These are phyloP conservation scores for Plebejus anna DNA, from an alignment of 2,888 invertebrate genomes.

Conservation along the genomic window DNA sequence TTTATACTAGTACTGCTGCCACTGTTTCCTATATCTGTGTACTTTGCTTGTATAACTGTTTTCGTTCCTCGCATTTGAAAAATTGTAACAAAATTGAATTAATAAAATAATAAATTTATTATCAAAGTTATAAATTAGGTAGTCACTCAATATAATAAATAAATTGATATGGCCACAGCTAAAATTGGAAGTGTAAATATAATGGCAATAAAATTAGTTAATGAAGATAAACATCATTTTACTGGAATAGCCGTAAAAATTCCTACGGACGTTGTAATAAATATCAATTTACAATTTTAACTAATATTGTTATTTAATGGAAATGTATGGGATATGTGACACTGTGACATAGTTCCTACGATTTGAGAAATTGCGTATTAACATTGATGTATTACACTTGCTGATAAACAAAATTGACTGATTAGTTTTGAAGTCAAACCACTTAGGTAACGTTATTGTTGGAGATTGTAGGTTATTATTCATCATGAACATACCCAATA, in stretches of 20 bases:
- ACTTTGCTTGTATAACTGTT: too few relatives aligned
- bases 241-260: slow-evolving; percentile 24
- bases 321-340: slow-evolving; percentile 10
- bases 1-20: too few relatives aligned
- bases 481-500: not conserved
- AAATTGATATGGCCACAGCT: slow-evolving; percentile 17
- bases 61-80: too few relatives aligned
- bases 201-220: slow-evolving; percentile 14
- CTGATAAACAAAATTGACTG: not conserved
- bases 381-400: not conserved
- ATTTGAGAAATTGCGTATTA: slow-evolving; percentile 1
- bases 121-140: slow-evolving; percentile 36
- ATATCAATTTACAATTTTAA: slow-evolving; percentile 10
- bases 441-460: not conserved
- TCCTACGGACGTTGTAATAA: slow-evolving; percentile 7
- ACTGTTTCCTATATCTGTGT: too few relatives aligned
- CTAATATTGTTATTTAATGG: slow-evolving; percentile 16
- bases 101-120: too few relatives aligned
- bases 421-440: not conserved
- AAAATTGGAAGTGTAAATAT: slow-evolving; percentile 20
- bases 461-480: not conserved
- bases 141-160: slow-evolving; percentile 34
- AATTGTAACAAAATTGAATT: too few relatives aligned
- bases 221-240: slow-evolving; percentile 17
- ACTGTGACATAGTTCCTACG: slow-evolving; percentile 4